phyloP scores from a whole-genome alignment of 2,888 invertebrate species.

The Cryptophagus acutangulus region DNA sequence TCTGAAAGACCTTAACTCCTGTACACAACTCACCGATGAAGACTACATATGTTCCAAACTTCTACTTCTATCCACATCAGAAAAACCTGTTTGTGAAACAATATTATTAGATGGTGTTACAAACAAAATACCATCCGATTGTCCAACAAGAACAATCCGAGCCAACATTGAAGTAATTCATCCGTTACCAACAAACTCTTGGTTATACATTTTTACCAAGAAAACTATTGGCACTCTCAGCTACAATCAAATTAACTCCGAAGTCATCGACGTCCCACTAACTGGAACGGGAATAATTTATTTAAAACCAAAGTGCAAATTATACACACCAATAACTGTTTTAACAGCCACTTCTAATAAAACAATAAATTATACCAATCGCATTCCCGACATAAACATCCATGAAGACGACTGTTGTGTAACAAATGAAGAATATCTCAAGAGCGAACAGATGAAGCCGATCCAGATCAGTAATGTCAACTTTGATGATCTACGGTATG shows the following conservation, averaged over 20 bases:
- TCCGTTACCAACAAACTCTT: conserved; percentile 9
- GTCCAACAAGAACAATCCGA: not conserved
- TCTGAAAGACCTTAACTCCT: conserved; percentile 13
- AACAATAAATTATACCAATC: conserved; percentile 11
- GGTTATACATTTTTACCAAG: conserved; percentile 9
- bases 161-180: conserved; percentile 5
- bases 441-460: not conserved
- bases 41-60: conserved; percentile 8
- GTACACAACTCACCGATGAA: conserved; percentile 4
- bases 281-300: conserved; percentile 8
- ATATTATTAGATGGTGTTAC: not conserved
- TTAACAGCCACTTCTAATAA: conserved; percentile 7
- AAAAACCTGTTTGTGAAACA: conserved; percentile 14
- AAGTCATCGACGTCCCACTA: conserved; percentile 8
- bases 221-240: conserved; percentile 12
- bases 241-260: conserved; percentile 2
- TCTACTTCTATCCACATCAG: not conserved
- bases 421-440: not conserved
- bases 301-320: conserved; percentile 9
- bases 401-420: conserved; percentile 12
- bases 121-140: not conserved
- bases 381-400: conserved; percentile 12
- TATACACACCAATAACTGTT: conserved; percentile 10
- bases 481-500: conserved; percentile 11
- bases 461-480: conserved; percentile 9